Evolutionary conservation across 2,888 invertebrate species (phyloP), one percentile per base, ranked within the genome.

Genomic region (Platypus cylindrus): DNA sequence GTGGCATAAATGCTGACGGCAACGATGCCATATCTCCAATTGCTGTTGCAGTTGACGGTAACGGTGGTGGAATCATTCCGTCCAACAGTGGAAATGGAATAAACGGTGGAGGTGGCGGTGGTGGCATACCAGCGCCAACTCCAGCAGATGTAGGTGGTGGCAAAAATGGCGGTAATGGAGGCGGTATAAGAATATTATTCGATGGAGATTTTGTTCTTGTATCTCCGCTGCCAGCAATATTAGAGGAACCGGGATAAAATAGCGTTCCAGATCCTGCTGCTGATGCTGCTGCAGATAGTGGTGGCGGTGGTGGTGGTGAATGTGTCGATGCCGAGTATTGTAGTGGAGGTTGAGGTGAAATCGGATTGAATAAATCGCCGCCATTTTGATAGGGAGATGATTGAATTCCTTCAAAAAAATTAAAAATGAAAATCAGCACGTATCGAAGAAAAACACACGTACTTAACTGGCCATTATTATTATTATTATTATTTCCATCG

Each of bases 141-240:
- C n/a, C n/a, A n/a, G 73, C 25, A 18, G 38, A 34, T 14, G 40
- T 33, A 11, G 37, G 37, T 2, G 37, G 36, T 17, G 37, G 30
- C 16, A 40, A 37, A 5, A 32, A 32, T 2, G 25, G 7, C 11
- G 73, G 73, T 38, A 73, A 71, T 37, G 72, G 70, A 26, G 75
- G 71, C 30, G 78, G 75, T 39, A 78, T 69, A 23, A 71, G 74
- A 34, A 75, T n/a, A n/a, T n/a, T n/a, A n/a, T n/a, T 64, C 25
- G 64, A 67, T 5, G 66, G 66, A 30, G 61, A 58, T 37, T 56
- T 59, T n/a, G 59, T 56, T 30, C 61, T 47, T 40, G 56, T 57
- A 36, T 60, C 56, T 46, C 50, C n/a, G n/a, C n/a, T n/a, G n/a
- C n/a, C n/a, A n/a, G n/a, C n/a, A n/a, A n/a, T n/a, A n/a, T n/a